A percentile compares a stretch with the other conserved stretches of the same genome.
These are phyloP conservation scores for Hydra vulgaris DNA, from an alignment of 30 jellyfish, hydroid and myxozoan genomes.

Conservation along the genomic window DNA sequence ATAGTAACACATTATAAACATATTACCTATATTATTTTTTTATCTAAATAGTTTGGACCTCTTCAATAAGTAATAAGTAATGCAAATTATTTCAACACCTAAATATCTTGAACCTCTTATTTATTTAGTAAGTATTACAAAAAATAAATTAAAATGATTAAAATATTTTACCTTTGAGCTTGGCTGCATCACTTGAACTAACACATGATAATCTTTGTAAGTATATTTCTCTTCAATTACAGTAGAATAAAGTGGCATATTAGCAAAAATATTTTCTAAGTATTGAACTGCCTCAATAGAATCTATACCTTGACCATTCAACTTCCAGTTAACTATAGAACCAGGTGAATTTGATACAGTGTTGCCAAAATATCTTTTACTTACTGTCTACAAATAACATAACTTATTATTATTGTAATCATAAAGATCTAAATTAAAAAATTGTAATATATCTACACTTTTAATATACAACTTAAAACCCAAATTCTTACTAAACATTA, in stretches of 20 bases:
- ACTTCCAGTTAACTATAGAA: conserved; percentile 33
- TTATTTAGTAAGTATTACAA: no score
- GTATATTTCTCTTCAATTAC: conserved; percentile 50
- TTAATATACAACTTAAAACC: no score
- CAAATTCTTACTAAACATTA: no score
- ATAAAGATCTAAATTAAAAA: no score
- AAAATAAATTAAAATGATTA: no score
- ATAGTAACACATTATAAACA: no score
- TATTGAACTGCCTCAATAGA: conserved; percentile 22
- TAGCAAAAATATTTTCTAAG: conserved; percentile 7
- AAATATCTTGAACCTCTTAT: no score
- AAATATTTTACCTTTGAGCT: background rate
- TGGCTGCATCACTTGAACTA: conserved; percentile 30
- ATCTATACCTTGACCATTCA: conserved; percentile 12
- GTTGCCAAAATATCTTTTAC: background rate
- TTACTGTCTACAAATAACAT: background rate
- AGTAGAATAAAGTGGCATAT: conserved; percentile 41
- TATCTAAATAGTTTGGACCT: no score
- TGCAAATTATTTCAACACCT: no score
- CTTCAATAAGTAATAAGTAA: no score
- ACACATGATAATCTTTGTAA: conserved; percentile 48
- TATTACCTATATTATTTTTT: no score
- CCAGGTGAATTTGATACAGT: background rate
- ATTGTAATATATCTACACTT: no score
- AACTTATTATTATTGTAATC: background rate